Evolutionary conservation across 2,797 vertebrate species (phyloP).

Genomic region (Bovichtus diacanthus): DNA sequence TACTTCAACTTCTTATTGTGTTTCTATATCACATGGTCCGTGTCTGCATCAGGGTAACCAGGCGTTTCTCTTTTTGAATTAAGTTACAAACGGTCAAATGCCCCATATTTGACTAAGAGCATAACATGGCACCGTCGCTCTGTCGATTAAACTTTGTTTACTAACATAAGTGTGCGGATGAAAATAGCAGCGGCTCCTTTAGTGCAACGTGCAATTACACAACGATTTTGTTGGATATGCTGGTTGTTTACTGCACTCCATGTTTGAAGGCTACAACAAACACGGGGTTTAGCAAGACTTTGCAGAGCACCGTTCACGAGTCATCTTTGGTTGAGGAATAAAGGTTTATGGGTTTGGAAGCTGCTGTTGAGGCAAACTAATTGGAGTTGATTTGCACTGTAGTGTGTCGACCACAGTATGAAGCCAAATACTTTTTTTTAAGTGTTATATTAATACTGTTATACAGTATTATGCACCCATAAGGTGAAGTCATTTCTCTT

Average conservation of each 20-base stretch:
- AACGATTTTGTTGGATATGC: conserved; percentile 43
- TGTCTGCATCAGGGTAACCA: not conserved
- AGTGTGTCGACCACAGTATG: not conserved
- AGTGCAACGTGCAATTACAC: conserved; percentile 63
- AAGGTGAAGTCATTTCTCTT: conserved; percentile 19
- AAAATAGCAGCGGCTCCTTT: conserved; percentile 66
- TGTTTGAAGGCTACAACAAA: conserved; percentile 45
- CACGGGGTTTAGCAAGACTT: conserved; percentile 32
- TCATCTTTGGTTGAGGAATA: not conserved
- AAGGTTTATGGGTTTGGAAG: conserved; percentile 21
- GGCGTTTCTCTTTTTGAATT: conserved; percentile 24
- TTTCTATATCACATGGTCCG: conserved; percentile 2
- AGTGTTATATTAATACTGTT: conserved; percentile 2
- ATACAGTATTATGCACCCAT: not conserved
- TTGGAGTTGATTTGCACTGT: conserved; percentile 12
- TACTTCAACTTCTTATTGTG: not conserved
- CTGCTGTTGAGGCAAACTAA: conserved; percentile 19
- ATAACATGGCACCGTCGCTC: conserved; percentile 9
- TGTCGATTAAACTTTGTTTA: conserved; percentile 66
- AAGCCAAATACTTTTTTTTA: not conserved
- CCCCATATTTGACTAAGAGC: conserved; percentile 28
- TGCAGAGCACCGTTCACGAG: conserved; percentile 25
- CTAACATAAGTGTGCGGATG: conserved; percentile 37
- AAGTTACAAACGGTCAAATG: not conserved
- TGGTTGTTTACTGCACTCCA: conserved; percentile 53